Evolutionary conservation across 2,888 invertebrate species (phyloP), one percentile per base, ranked within the genome.

Genomic region (Drosophila mimica): DNA sequence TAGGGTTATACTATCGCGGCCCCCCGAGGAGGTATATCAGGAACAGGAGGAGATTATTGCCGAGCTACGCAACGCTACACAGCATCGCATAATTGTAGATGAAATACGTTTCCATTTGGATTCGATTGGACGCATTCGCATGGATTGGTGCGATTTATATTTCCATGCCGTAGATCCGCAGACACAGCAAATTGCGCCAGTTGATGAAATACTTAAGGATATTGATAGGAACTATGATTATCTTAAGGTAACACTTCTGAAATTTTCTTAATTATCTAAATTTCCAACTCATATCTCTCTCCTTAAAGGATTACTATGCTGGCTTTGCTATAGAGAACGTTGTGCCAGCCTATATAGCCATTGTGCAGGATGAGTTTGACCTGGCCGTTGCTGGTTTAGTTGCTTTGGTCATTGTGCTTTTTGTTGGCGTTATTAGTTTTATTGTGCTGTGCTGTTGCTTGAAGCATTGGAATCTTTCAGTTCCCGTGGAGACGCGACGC

Each of bases 151-250:
- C 83, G 98, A 98, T 91, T 95, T 98, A 93, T 97, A 97, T 89
- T 95, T 98, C 70, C 96, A 97, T 91, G 97, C 97, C 0, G 96
- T 98, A 0, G 96, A 97, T 89, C 95, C 95, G 0, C 93, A 94
- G 73, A 95, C 95, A 0, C 96, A 96, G 91, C 96, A 95, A 60
- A 97, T 98, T 60, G 94, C 96, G 2, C 95, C 96, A 0, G 97
- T 97, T 15, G 96, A 96, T 68, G 95, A 96, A 74, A 96, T 97
- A 13, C 93, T 98, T 25, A 96, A 96, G 92, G 95, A 95, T 9
- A 96, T 98, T 67, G 98, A 98, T 93, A 95, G 96, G 0, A 97
- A 97, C 90, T 97, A 97, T 91, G 97, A 98, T 89, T 96, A 96
- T 87, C 94, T 98, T 30, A 96, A 97, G 91, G 96, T 93, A 62